Evolutionary conservation across 2,888 invertebrate species (phyloP).

Genomic region (Eristalinus aeneus): DNA sequence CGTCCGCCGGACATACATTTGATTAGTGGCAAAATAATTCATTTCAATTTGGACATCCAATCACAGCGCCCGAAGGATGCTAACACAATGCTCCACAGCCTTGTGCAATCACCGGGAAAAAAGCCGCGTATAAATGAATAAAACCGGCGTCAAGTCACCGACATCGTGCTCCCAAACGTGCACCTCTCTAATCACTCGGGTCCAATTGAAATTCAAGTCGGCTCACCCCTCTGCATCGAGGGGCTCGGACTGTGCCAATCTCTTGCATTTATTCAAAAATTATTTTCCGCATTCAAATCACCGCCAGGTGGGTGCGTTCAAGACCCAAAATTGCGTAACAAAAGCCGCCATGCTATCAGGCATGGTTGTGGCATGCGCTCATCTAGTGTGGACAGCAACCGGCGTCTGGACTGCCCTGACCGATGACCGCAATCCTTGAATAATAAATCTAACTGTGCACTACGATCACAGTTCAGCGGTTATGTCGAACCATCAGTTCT

Average conservation of each 20-base stretch:
- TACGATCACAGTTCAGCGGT: background rate
- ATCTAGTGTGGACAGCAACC: background rate
- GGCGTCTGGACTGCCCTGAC: background rate
- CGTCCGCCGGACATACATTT: constrained; percentile 16
- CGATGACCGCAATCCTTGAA: background rate
- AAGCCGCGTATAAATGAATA: constrained; percentile 5
- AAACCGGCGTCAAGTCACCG: background rate
- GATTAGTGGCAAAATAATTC: constrained; percentile 5
- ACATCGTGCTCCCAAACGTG: constrained; percentile 4
- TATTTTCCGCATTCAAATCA: constrained; percentile 2
- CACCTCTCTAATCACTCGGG: background rate
- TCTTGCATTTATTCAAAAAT: constrained; percentile 16
- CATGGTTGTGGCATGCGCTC: background rate
- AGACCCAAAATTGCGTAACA: background rate
- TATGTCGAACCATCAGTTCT: background rate
- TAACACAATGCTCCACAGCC: background rate
- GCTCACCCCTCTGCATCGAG: background rate
- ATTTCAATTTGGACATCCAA: background rate
- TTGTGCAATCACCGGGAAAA: background rate
- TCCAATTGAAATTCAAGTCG: background rate
- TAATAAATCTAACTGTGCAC: background rate
- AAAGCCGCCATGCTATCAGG: background rate
- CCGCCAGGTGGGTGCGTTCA: background rate
- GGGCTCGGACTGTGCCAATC: background rate
- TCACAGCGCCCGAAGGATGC: background rate